These are phyloP conservation scores for Carassius auratus DNA, from an alignment of 2,113 vertebrate genomes.

Conservation along the genomic window DNA sequence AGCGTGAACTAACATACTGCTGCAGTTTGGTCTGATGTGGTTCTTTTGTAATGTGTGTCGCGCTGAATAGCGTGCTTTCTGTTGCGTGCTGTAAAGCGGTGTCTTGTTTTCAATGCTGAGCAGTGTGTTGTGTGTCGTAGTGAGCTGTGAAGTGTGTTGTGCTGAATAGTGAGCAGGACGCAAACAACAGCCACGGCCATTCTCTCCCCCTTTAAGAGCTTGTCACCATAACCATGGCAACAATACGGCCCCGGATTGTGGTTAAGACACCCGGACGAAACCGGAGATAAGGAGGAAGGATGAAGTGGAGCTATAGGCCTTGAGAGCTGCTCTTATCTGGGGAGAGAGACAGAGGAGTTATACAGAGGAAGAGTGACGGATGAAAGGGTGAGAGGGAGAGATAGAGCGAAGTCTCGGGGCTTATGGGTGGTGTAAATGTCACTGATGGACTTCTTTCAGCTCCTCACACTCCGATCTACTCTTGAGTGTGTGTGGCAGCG, in stretches of 20 bases:
- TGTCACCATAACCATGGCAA: slow-evolving; percentile 34
- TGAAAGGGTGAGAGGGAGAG: slow-evolving; percentile 15
- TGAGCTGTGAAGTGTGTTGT: slow-evolving; percentile 41
- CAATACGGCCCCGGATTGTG: slow-evolving; percentile 8
- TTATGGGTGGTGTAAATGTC: slow-evolving; percentile 52
- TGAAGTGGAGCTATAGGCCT: slow-evolving; percentile 8
- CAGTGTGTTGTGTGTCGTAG: slow-evolving; percentile 30
- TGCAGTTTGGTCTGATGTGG: slow-evolving; percentile 27
- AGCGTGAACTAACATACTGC: background rate
- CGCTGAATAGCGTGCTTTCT: slow-evolving; percentile 2
- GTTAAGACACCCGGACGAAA: slow-evolving; percentile 13
- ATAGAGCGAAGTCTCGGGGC: slow-evolving; percentile 2
- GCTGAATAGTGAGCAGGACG: slow-evolving; percentile 52
- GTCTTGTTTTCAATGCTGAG: slow-evolving; percentile 37
- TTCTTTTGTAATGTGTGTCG: slow-evolving; percentile 43
- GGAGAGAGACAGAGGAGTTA: slow-evolving; percentile 12
- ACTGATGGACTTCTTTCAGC: slow-evolving; percentile 39
- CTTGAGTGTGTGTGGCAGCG: background rate
- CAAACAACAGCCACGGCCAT: slow-evolving; percentile 50
- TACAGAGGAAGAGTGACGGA: background rate
- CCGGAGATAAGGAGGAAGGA: slow-evolving; percentile 42
- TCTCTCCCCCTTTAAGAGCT: slow-evolving; percentile 25
- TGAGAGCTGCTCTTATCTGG: slow-evolving; percentile 14
- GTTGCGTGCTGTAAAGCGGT: slow-evolving; percentile 7
- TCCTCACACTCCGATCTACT: slow-evolving; percentile 47